These are phyloP conservation scores for Tetragnatha versicolor DNA, from an alignment of 1,140 invertebrate genomes.

Conservation along the genomic window DNA sequence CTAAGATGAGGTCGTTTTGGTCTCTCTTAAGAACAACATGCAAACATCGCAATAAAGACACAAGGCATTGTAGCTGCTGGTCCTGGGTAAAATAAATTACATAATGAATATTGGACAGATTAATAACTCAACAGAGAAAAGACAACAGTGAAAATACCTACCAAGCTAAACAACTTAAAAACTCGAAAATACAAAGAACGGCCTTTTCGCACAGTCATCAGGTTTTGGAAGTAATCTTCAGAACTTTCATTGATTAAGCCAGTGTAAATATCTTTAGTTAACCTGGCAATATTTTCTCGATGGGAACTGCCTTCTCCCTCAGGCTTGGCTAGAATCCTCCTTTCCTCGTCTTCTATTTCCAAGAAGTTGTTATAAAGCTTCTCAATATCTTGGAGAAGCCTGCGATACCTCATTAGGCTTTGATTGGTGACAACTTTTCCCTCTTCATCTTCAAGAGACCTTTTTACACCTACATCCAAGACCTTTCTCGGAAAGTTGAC, in stretches of 20 bases:
- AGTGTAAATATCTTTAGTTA: slow-evolving; percentile 55
- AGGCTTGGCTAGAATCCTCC: slow-evolving; percentile 62
- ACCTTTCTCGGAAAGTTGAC: slow-evolving; percentile 89
- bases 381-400: slow-evolving; percentile 57
- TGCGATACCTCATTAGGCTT: slow-evolving; percentile 58
- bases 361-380: slow-evolving; percentile 54
- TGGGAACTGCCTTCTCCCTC: slow-evolving; percentile 43
- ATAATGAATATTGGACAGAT: background rate
- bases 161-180: slow-evolving; percentile 42
- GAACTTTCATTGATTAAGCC: slow-evolving; percentile 42
- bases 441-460: slow-evolving; percentile 60
- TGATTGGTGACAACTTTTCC: slow-evolving; percentile 62
- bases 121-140: background rate
- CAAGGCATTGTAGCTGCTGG: slow-evolving; percentile 33
- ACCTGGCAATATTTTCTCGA: slow-evolving; percentile 32
- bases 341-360: slow-evolving; percentile 65
- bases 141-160: slow-evolving; percentile 7
- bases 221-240: slow-evolving; percentile 41
- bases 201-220: slow-evolving; percentile 53
- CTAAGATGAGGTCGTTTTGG: slow-evolving; percentile 36
- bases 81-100: slow-evolving; percentile 28
- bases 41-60: slow-evolving; percentile 20
- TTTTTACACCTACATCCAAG: slow-evolving; percentile 75
- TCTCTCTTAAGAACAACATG: slow-evolving; percentile 39
- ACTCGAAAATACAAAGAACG: slow-evolving; percentile 41